Base-by-base conservation (phyloP, 2,888 invertebrate species). In the Drosophila leonis region DNA sequence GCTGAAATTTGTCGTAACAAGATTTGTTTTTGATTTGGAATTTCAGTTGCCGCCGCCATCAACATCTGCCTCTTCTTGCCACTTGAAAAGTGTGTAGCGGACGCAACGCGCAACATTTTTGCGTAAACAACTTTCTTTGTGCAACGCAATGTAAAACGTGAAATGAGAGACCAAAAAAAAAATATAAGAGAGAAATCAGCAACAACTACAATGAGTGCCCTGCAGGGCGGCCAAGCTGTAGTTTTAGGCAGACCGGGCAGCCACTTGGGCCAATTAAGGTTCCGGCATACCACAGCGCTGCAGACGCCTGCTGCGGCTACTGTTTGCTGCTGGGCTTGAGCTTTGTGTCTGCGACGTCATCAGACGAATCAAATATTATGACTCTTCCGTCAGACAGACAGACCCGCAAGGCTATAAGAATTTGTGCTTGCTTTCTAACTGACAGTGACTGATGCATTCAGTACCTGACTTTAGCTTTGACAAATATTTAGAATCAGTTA, bases 11-110 rank as follows among this genome's bases (percentile, higher is more conserved):
- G 77, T 83, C 83, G 72, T 84, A 84, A 84, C 87, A 82, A 82
- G 84, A 84, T 84, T 84, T 84, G 84, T 80, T 78, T 84, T 87
- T 80, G 84, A 87, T 86, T 79, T 72, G 72, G 65, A 75, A 70
- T 72, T 66, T 62, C 13, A 54, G 60, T 27, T 59, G 62, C 15
- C 35, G 31, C 46, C 41, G 24, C 27, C 52, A 41, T 31, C 48
- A 24, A 7, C 24, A 2, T 48, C 48, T 39, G 27, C 12, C 39
- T 18, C 42, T 12, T 59, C 37, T 44, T 63, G 64, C 46, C 62
- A 73, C 69, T 77, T 59, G 66, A 66, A 74, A 67, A 71, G 65
- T 56, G 71, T 78, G 78, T 67, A 62, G 65, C 68, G 35, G 46
- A 77, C 70, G 74, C 69, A 42, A 59, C 71, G 75, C 69, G 67